Percentiles rank a stretch among this genome's conserved stretches.
Evolutionary conservation across 2,113 vertebrate genomes (phyloP).

Genomic region (Argyrosomus japonicus): DNA sequence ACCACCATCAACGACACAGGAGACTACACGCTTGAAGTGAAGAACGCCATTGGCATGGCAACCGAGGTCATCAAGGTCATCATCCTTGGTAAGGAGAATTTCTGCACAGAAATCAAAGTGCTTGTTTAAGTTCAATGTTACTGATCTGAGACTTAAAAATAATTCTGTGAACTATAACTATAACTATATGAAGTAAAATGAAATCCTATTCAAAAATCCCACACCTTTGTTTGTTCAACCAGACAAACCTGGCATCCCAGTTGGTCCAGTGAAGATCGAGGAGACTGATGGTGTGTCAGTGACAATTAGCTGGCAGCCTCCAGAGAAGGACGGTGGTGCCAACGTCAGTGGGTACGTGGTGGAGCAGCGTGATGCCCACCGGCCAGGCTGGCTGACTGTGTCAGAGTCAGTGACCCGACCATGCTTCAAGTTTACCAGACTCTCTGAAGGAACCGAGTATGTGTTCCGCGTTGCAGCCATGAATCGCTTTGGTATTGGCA

Average conservation of each 20-base stretch:
- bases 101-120: no score
- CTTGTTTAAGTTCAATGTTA: background rate
- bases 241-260: conserved; percentile 96
- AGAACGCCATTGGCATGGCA: conserved; percentile 90
- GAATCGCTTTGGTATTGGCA: conserved; percentile 95
- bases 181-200: background rate
- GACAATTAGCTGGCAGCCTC: conserved; percentile 93
- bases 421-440: conserved; percentile 93
- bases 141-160: background rate
- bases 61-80: conserved; percentile 93
- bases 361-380: conserved; percentile 95
- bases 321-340: conserved; percentile 94
- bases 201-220: background rate
- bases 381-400: conserved; percentile 93
- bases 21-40: conserved; percentile 92
- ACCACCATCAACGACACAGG: conserved; percentile 96
- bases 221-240: background rate
- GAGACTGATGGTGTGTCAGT: conserved; percentile 93
- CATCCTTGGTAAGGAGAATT: conserved; percentile 91
- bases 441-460: conserved; percentile 94
- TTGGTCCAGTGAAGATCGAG: conserved; percentile 92
- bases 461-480: conserved; percentile 98
- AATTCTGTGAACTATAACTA: no score
- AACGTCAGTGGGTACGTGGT: conserved; percentile 96
- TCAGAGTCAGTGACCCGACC: conserved; percentile 97